Evolutionary conservation across 2,888 invertebrate species (phyloP).

Genomic region (Adelognathus sp.): DNA sequence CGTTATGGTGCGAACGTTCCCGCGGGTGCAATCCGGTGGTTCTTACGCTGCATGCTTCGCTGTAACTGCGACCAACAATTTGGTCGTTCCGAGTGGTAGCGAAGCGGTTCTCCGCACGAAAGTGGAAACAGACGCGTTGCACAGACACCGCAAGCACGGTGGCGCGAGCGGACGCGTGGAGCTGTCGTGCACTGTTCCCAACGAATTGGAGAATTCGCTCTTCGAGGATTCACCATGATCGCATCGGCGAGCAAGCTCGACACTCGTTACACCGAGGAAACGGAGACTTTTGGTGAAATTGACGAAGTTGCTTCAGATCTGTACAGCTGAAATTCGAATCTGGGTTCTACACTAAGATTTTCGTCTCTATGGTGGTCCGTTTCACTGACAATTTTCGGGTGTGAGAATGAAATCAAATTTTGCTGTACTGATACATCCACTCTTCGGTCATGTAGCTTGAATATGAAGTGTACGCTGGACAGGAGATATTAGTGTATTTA

Average conservation of each 20-base stretch:
- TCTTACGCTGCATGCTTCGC: slow-evolving; percentile 59
- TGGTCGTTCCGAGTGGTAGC: slow-evolving; percentile 47
- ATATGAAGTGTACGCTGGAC: not conserved
- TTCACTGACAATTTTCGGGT: not conserved
- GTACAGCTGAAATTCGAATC: not conserved
- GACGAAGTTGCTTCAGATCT: not conserved
- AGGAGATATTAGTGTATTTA: not conserved
- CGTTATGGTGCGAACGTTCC: slow-evolving; percentile 67
- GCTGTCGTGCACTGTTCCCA: not conserved
- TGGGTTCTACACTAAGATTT: not conserved
- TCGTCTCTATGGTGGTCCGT: not conserved
- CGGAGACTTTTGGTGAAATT: slow-evolving; percentile 10
- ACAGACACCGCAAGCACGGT: slow-evolving; percentile 1
- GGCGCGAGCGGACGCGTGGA: not conserved
- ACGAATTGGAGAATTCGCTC: slow-evolving; percentile 42
- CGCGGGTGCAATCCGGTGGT: slow-evolving; percentile 67
- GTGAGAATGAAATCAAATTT: not conserved
- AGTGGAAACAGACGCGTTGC: slow-evolving; percentile 23
- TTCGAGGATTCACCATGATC: slow-evolving; percentile 46
- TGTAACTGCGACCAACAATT: slow-evolving; percentile 62
- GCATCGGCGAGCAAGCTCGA: not conserved
- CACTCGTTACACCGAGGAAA: not conserved
- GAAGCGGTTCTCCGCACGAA: not conserved
- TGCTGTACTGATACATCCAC: slow-evolving; percentile 1
- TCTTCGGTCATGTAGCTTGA: not conserved